Evolutionary conservation across 1,140 invertebrate genomes (phyloP).

Genomic region (Glossosoma conforme): DNA sequence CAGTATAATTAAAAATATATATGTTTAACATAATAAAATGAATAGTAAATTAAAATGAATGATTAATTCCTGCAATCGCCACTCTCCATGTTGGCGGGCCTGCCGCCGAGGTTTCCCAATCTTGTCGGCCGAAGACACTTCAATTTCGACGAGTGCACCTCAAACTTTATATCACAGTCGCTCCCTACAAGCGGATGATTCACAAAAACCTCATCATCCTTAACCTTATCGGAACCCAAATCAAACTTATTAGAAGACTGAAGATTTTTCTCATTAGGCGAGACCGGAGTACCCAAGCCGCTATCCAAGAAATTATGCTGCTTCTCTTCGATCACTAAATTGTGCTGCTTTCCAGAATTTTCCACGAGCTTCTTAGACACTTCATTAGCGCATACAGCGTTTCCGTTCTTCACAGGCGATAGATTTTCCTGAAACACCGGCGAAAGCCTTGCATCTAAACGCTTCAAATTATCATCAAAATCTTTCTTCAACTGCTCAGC

Average conservation of each 20-base stretch:
- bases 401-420: not conserved
- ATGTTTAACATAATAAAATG: no score
- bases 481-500: conserved; percentile 46
- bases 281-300: conserved; percentile 37
- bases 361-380: conserved; percentile 8
- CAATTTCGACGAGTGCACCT: conserved; percentile 44
- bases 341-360: no score
- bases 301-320: conserved; percentile 37
- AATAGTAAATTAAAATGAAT: no score
- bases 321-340: no score
- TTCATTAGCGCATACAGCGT: not conserved
- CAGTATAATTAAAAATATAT: no score
- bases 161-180: conserved; percentile 48
- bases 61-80: no score
- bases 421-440: conserved; percentile 10
- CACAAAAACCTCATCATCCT: conserved; percentile 35
- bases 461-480: conserved; percentile 46
- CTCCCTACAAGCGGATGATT: conserved; percentile 52
- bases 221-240: conserved; percentile 37
- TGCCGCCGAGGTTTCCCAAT: no score
- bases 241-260: conserved; percentile 36
- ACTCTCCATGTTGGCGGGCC: no score
- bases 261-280: conserved; percentile 31
- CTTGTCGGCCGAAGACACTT: conserved; percentile 47
- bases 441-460: conserved; percentile 37